Evolutionary conservation across 2,113 vertebrate species (phyloP).

Genomic region (Capricornis sumatraensis): DNA sequence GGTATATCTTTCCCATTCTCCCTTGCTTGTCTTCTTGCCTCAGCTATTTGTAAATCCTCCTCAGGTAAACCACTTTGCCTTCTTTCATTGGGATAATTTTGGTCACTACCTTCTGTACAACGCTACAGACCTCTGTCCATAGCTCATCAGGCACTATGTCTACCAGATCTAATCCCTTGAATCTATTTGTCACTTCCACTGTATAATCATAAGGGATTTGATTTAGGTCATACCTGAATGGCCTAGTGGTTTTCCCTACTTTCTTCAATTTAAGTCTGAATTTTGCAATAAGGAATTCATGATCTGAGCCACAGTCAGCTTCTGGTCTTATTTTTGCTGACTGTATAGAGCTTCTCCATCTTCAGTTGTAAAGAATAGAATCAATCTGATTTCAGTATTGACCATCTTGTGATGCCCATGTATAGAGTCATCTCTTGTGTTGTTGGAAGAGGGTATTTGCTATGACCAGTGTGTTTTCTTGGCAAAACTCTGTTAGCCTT

Average conservation of each 20-base stretch:
- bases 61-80: background rate
- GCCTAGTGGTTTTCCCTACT: background rate
- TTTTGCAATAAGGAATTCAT: background rate
- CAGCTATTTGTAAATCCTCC: background rate
- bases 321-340: background rate
- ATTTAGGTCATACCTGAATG: background rate
- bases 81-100: background rate
- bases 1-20: background rate
- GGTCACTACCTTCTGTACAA: background rate
- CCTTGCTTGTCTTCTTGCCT: background rate
- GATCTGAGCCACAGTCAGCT: background rate
- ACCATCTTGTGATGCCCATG: background rate
- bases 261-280: background rate
- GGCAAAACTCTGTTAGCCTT: background rate
- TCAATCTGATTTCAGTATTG: background rate
- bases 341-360: background rate
- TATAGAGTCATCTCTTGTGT: background rate
- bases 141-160: background rate
- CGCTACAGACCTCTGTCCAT: background rate
- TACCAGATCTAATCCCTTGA: background rate
- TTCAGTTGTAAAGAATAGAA: background rate
- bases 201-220: background rate
- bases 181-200: background rate
- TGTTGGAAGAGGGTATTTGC: background rate
- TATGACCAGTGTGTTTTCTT: background rate